A percentile compares a stretch with the other conserved stretches of the same genome.
Evolutionary conservation across 2,888 invertebrate genomes (phyloP).

Genomic region (Diarsia dahlii): DNA sequence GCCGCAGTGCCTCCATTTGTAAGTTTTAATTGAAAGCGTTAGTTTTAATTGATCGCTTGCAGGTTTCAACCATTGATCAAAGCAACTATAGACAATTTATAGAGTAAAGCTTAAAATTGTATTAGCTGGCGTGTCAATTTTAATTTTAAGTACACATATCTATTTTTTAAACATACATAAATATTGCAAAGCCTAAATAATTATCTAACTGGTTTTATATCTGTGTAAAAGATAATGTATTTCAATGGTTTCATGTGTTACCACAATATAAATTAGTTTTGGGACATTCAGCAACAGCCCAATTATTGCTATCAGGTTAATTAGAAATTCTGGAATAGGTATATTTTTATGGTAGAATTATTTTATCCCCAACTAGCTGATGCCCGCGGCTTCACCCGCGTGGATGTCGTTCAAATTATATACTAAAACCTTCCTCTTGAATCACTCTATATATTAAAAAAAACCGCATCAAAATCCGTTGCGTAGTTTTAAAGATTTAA

Average conservation of each 20-base stretch:
- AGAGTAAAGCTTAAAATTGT: neutral
- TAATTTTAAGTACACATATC: neutral
- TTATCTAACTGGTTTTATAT: neutral
- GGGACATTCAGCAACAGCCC: neutral
- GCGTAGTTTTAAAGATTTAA: too few species aligned
- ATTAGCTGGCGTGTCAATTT: neutral
- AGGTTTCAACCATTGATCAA: conserved; percentile 5
- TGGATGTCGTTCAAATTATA: too few species aligned
- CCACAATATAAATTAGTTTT: conserved; percentile 27
- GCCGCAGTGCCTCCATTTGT: conserved; percentile 9
- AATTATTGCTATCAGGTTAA: conserved; percentile 9
- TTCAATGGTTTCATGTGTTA: conserved; percentile 18
- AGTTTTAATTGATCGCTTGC: conserved; percentile 27
- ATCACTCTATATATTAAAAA: too few species aligned
- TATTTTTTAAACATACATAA: neutral
- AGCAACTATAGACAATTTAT: neutral
- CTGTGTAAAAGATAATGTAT: conserved; percentile 10
- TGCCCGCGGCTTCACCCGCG: too few species aligned
- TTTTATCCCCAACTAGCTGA: neutral
- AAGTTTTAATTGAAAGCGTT: conserved; percentile 31
- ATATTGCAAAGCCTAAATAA: neutral
- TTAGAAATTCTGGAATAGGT: neutral
- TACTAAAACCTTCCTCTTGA: too few species aligned
- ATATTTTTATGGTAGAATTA: neutral
- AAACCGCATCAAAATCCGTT: too few species aligned